Evolutionary conservation across 2,113 vertebrate species (phyloP).

Genomic region (Brachyhypopomus gauderio): DNA sequence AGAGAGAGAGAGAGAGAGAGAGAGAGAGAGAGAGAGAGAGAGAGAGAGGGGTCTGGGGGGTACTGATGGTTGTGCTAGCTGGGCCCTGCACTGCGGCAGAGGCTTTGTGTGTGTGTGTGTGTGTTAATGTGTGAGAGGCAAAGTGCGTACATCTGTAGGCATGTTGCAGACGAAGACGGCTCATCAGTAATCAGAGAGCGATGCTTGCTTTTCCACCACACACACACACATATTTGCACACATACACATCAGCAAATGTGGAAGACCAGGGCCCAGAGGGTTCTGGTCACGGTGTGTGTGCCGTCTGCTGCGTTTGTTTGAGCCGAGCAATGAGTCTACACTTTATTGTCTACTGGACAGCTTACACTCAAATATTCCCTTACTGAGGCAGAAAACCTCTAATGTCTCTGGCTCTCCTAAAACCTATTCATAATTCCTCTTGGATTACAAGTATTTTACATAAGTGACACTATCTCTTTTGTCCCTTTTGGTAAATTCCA

Average conservation of each 20-base stretch:
- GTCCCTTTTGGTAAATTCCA: not conserved
- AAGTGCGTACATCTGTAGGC: constrained; percentile 37
- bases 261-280: not conserved
- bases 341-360: not conserved
- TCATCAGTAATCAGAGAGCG: constrained; percentile 69
- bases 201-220: constrained; percentile 49
- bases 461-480: not conserved
- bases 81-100: constrained; percentile 76
- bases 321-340: constrained; percentile 3
- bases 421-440: not conserved
- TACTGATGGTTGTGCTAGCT: constrained; percentile 65
- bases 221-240: constrained; percentile 22
- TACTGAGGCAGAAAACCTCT: not conserved
- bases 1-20: not conserved
- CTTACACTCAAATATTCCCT: constrained; percentile 14
- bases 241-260: not conserved
- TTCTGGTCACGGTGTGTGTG: constrained; percentile 16
- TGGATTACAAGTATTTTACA: not conserved
- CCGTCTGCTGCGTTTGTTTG: constrained; percentile 6
- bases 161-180: constrained; percentile 63
- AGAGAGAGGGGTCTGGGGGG: constrained; percentile 23
- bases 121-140: constrained; percentile 21
- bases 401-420: not conserved
- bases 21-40: constrained; percentile 2
- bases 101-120: constrained; percentile 47